phyloP scores from a whole-genome alignment of 2,797 vertebrate genomes.

The Chelon auratus region DNA sequence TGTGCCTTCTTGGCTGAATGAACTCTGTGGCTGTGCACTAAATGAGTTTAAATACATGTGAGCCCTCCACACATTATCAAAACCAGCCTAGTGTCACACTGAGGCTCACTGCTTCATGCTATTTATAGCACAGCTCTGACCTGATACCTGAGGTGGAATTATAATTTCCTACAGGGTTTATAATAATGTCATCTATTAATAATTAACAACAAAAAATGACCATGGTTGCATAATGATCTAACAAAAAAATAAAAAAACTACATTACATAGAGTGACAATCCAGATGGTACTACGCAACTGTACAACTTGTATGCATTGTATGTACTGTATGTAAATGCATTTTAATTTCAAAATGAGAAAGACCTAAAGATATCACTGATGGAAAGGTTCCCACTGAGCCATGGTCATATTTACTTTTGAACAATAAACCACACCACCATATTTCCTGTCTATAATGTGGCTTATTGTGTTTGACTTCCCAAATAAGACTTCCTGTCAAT shows the following conservation, averaged over 20 bases:
- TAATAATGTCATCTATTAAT: conserved; percentile 48
- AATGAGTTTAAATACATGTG: background rate
- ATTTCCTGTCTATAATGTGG: conserved; percentile 62
- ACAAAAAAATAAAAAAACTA: background rate
- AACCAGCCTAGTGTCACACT: conserved; percentile 4
- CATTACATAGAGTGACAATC: background rate
- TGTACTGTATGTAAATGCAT: background rate
- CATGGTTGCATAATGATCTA: background rate
- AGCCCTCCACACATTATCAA: background rate
- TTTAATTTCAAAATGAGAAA: background rate
- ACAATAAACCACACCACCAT: conserved; percentile 39
- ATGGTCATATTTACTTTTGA: conserved; percentile 10
- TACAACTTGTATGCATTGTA: background rate
- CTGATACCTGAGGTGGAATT: conserved; percentile 54
- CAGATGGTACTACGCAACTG: background rate
- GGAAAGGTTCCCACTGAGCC: conserved; percentile 15
- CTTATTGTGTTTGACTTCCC: conserved; percentile 64
- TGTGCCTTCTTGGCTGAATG: background rate
- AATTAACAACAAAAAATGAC: conserved; percentile 27
- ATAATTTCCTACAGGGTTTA: conserved; percentile 59
- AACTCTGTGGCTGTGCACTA: background rate
- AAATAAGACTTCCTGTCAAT: conserved; percentile 72
- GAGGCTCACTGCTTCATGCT: conserved; percentile 17
- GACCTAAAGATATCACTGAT: background rate
- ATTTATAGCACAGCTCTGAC: conserved; percentile 68